Percentiles rank a stretch among this genome's conserved stretches.
Evolutionary conservation across 2,888 invertebrate genomes (phyloP).

Genomic region (Plagodis dolabraria): DNA sequence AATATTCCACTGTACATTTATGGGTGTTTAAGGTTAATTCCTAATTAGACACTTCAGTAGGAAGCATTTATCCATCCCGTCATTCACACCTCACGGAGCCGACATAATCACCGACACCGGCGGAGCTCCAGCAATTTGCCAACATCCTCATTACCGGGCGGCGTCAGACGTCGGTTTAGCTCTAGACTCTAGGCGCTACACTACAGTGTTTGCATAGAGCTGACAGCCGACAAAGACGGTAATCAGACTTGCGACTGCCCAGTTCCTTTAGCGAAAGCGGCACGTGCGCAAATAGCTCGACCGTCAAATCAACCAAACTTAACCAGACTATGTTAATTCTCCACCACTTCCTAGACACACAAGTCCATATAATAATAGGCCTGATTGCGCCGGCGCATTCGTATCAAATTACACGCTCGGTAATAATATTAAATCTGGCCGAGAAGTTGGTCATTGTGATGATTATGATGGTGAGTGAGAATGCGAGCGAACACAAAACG

Average conservation of each 20-base stretch:
- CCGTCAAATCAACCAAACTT: conserved; percentile 39
- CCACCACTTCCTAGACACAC: conserved; percentile 39
- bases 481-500: conserved; percentile 28
- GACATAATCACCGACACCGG: conserved; percentile 23
- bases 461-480: conserved; percentile 25
- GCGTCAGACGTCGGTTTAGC: conserved; percentile 38
- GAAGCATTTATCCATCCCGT: conserved; percentile 28
- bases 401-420: conserved; percentile 31
- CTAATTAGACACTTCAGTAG: conserved; percentile 22
- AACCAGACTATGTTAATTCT: conserved; percentile 45
- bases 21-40: conserved; percentile 11
- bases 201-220: conserved; percentile 50
- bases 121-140: conserved; percentile 38
- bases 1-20: conserved; percentile 1
- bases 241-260: conserved; percentile 35
- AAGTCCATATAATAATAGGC: conserved; percentile 30
- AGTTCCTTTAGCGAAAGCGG: conserved; percentile 53
- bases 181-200: conserved; percentile 28
- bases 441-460: conserved; percentile 33
- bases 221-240: conserved; percentile 37
- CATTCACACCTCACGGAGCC: conserved; percentile 26
- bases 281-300: conserved; percentile 50
- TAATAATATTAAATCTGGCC: conserved; percentile 29
- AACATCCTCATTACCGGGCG: conserved; percentile 41
- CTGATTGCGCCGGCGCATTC: conserved; percentile 24